These are phyloP conservation scores for Serranus cabrilla DNA, from an alignment of 2,797 vertebrate genomes.

Conservation along the genomic window DNA sequence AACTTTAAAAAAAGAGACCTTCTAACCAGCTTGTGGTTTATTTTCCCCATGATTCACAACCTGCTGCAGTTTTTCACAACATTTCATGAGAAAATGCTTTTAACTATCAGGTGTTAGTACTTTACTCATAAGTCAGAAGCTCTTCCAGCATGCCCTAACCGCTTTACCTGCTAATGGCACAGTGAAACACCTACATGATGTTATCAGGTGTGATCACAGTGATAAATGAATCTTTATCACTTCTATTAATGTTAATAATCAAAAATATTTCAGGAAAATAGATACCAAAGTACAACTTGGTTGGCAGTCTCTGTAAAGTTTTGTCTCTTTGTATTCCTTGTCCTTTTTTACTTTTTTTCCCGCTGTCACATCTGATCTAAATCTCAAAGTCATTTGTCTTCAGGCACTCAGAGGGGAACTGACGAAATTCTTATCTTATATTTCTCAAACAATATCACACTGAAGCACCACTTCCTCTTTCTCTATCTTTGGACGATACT, in stretches of 20 bases:
- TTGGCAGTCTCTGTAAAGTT: conserved; percentile 7
- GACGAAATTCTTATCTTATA: conserved; percentile 34
- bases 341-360: conserved; percentile 6
- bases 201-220: background rate
- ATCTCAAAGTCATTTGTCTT: conserved; percentile 35
- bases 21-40: background rate
- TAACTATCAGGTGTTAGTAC: background rate
- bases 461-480: conserved; percentile 19
- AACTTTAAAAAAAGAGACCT: background rate
- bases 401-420: conserved; percentile 24
- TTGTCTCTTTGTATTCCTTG: background rate
- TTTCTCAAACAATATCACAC: conserved; percentile 37
- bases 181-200: background rate
- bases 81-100: conserved; percentile 25
- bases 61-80: background rate
- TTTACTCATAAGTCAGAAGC: conserved; percentile 16
- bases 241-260: background rate
- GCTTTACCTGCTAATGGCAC: conserved; percentile 16
- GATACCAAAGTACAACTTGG: background rate
- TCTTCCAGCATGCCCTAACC: background rate
- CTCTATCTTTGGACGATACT: background rate
- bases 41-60: conserved; percentile 38
- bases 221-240: background rate
- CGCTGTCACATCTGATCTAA: conserved; percentile 29
- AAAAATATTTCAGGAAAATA: background rate